These are phyloP conservation scores for Anas acuta DNA, from an alignment of 2,797 vertebrate genomes.

Conservation along the genomic window DNA sequence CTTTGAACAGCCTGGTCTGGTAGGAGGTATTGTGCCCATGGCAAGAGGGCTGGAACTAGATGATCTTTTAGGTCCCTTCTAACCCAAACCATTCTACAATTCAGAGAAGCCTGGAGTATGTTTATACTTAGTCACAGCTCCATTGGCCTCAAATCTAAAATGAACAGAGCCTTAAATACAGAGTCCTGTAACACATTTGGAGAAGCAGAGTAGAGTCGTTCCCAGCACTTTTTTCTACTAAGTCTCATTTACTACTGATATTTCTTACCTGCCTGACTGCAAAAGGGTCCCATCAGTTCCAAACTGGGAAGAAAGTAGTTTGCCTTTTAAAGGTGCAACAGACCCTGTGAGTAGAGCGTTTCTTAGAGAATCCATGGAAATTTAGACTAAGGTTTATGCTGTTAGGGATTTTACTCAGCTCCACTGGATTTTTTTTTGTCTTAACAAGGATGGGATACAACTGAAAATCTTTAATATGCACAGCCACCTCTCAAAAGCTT, in stretches of 20 bases:
- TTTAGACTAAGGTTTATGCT: neutral
- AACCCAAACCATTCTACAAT: too few species aligned
- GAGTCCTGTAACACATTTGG: neutral
- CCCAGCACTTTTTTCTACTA: neutral
- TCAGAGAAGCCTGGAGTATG: too few species aligned
- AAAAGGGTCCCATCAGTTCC: neutral
- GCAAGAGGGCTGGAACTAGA: too few species aligned
- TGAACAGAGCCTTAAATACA: neutral
- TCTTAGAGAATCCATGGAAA: neutral
- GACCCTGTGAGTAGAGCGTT: neutral
- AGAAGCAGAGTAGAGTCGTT: neutral
- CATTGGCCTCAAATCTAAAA: neutral
- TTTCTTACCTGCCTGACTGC: neutral
- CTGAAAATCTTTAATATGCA: neutral
- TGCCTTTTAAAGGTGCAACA: neutral
- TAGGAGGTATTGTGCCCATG: too few species aligned
- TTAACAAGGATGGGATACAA: neutral
- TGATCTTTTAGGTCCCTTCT: too few species aligned
- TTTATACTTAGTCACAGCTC: neutral
- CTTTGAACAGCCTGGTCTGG: too few species aligned
- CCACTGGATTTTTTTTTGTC: neutral
- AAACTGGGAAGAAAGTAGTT: neutral
- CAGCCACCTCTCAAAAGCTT: neutral
- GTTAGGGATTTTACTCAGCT: neutral
- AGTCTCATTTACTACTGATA: neutral